Percentiles rank a stretch among this genome's conserved stretches.
Conservation (phyloP, 2,888 invertebrate species). For the Rhodophaea formosa region DNA sequence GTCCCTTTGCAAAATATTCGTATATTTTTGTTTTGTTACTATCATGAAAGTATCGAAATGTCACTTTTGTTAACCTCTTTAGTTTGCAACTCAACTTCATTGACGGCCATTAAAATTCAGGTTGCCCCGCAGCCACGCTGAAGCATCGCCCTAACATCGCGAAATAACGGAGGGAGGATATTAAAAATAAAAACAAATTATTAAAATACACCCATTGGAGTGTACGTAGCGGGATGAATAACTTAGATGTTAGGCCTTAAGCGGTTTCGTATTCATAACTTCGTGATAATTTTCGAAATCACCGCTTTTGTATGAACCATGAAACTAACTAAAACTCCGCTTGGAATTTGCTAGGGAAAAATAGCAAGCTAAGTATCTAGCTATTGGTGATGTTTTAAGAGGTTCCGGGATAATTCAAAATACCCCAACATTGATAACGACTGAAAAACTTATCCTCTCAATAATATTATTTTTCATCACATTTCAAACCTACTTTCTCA, state of each 20-base stretch:
- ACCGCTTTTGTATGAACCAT: not conserved
- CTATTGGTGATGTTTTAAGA: too few species aligned
- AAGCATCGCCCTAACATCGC: conserved; percentile 37
- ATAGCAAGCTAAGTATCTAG: too few species aligned
- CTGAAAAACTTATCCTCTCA: too few species aligned
- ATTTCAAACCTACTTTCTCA: too few species aligned
- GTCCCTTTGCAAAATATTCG: too few species aligned
- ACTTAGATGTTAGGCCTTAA: conserved; percentile 12
- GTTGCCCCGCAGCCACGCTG: conserved; percentile 32
- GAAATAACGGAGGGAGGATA: conserved; percentile 33
- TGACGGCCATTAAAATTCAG: conserved; percentile 44
- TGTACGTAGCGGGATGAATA: conserved; percentile 8
- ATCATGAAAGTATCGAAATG: too few species aligned
- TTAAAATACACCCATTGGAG: conserved; percentile 14
- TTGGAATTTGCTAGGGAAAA: not conserved
- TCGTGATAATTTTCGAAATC: not conserved
- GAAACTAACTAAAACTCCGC: not conserved
- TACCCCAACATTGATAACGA: too few species aligned
- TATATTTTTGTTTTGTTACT: too few species aligned
- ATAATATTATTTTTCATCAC: too few species aligned
- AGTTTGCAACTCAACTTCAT: conserved; percentile 30
- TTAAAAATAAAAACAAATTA: conserved; percentile 19
- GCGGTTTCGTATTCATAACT: not conserved
- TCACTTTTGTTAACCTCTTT: not conserved
- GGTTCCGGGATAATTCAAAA: too few species aligned